Evolutionary conservation across 2,888 invertebrate genomes (phyloP), one percentile per base, ranked within the genome.

Genomic region (Formica aserva): DNA sequence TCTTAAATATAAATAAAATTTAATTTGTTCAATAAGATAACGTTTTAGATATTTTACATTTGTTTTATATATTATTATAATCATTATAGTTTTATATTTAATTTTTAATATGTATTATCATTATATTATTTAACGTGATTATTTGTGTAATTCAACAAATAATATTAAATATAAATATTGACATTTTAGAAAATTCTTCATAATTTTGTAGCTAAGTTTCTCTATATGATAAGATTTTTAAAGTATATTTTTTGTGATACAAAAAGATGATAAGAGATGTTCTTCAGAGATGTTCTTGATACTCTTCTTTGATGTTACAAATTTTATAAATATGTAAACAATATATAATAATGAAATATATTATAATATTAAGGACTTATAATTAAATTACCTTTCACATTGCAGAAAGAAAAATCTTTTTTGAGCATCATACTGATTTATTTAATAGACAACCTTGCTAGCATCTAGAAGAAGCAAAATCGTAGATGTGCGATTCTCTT

Each of bases 331-430:
- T 52, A n/a, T 48, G 38, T 18, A 38, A 38, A 63, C 22, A n/a
- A 26, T 18, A 18, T 15, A 57, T 26, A 35, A 41, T 32, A 38
- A 65, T 55, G 35, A 74, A 38, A 45, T 4, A 63, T 38, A 15
- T 38, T 60, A n/a, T 55, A 0, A 65, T 22, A 77, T 57, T 29
- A 69, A 11, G 35, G 0, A 78, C 35, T 22, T 38, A 60, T 32
- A 57, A 38, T 77, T 67, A 41, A 29, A 26, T 87, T 89, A 89
- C 89, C 89, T 89, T 83, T 88, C 26, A 80, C 26, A 77, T 84
- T 55, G 22, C 45, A 41, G 86, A 71, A 66, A 60, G 18, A 71
- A 67, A 32, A 78, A 77, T n/a, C 65, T 82, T 63, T 89, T 35
- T 83, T 55, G 69, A 63, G 29, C 22, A 78, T 65, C 84, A n/a